Evolutionary conservation across 2,888 invertebrate genomes (phyloP), one percentile per base, ranked within the genome.

Genomic region (Agriopis marginaria): DNA sequence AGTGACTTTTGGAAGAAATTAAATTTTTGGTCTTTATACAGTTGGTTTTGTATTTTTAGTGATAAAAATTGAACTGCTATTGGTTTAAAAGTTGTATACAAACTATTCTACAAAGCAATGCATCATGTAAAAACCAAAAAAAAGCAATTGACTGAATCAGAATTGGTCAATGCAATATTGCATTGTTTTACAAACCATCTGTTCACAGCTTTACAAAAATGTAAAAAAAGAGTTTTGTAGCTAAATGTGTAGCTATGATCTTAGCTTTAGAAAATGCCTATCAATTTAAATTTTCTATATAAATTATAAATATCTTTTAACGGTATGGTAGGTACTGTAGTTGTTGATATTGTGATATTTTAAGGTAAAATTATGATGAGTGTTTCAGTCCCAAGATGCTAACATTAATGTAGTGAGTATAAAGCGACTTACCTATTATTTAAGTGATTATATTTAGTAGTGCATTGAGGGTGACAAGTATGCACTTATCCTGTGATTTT

Each of bases 281-380:
- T 11, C 45, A 50, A 51, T 11, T 51, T 51, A 45, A 10, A 32
- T 59, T 23, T 51, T n/a, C 23, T 50, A 50, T 51, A 14, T 40
- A 58, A 23, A 44, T 44, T 55, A 39, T 58, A 44, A 65, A 67
- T 67, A 45, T 66, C 40, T 58, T 45, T 64, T 81, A 70, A 79
- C 71, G 78, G 79, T 84, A 83, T 72, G 78, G 79, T 84, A 83
- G 81, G 80, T 85, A 86, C 85, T 75, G 85, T 91, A 91, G 92
- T 84, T 89, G 90, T 91, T 91, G 85, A 89, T 91, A 92, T 88
- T 93, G 93, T 93, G 93, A 93, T 93, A 92, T 91, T 88, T 91
- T 90, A 91, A 89, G 86, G 87, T 89, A 87, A 80, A 85, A 82
- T 83, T 86, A 84, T 80, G 79, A 65, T 72, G 80, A 82, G 82